Base-by-base conservation (phyloP, 2,797 vertebrate species). In the Paguma larvata region DNA sequence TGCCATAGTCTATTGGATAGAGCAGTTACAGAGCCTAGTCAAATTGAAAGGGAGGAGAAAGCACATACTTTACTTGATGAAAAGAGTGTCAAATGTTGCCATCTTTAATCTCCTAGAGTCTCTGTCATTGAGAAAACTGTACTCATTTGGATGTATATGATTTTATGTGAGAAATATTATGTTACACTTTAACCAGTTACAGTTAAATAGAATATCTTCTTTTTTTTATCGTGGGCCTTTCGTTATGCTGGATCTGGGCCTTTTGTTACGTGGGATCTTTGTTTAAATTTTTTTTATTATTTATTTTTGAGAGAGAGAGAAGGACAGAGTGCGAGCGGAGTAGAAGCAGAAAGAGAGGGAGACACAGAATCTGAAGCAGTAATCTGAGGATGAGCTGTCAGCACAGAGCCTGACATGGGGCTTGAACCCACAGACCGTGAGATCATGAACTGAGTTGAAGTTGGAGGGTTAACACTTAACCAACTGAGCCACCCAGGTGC, bases 1-100 rank as follows among this genome's bases (percentile, higher is more conserved):
- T 63, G 1, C 4, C 13, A 19, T 67, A 30, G 59, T 86, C 21
- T 62, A 4, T 23, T 75, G 38, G 4, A n/a, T 10, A 86, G 90
- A 38, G 19, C 5, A 70, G 1, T 70, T 68, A n/a, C 0, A 48
- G 3, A 88, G 6, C 5, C 2, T 19, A 4, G 3, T 72, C 5
- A 41, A 1, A 51, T 4, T 34, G 19, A 83, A 83, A 9, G 0
- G 7, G 15, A 75, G 6, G 21, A 67, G 6, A 94, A 6, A 51
- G 8, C 4, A 78, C 53, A 85, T 34, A 62, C 15, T 21, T 25
- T 0, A 44, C 18, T 56, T 79, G 18, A 73, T 12, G 18, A 14
- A 1, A 90, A 3, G 23, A 1, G 5, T 8, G 3, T 53, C 13
- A 80, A 73, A 38, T 63, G 12, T 48, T 63, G 6, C 8, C 27